Base-by-base conservation (phyloP, 2,113 vertebrate genomes). In the Actinemys pallida region DNA sequence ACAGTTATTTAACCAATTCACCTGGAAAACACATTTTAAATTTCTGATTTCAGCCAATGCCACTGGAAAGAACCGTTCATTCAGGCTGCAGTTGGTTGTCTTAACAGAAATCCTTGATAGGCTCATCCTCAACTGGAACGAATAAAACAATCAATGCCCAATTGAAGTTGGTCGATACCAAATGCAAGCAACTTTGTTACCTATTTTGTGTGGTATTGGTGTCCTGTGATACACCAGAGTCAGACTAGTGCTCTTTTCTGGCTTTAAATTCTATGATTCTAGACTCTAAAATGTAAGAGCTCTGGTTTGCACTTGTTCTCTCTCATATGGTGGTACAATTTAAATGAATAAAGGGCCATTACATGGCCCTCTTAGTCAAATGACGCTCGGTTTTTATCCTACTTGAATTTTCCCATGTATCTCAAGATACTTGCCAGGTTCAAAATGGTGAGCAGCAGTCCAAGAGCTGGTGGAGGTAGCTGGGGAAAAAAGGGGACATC, bases 91-190 rank as follows among this genome's bases (percentile, higher is more conserved):
- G 22, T 49, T 89, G 10, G 82, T 88, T 93, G 78, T 25, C 85
- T 69, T 90, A 84, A 79, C 56, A 92, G 72, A 95, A 94, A 96
- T 96, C 95, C 59, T 84, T 90, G 35, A 7, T 69, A 94, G 87
- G 42, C 86, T 94, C 82, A 96, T 91, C 57, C 75, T 95, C 84
- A 90, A 7, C 57, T 82, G 62, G 52, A 92, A 87, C 42, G 87
- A 94, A 90, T 92, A 81, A 90, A 92, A 90, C 93, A 90, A 91
- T 94, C 56, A 78, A 86, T 86, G 75, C 19, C 82, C 49, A 89
- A 87, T 88, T 95, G 88, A 93, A 47, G 56, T 10, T 5, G 27
- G 65, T 93, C 86, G 53, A 81, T 94, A 62, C 11, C 56, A 86
- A 84, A 29, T 76, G 75, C 79, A 94, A 90, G 17, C 42, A 88